These are phyloP conservation scores for Oxygymnocypris stewartii DNA, from an alignment of 2,113 vertebrate genomes.

Conservation along the genomic window DNA sequence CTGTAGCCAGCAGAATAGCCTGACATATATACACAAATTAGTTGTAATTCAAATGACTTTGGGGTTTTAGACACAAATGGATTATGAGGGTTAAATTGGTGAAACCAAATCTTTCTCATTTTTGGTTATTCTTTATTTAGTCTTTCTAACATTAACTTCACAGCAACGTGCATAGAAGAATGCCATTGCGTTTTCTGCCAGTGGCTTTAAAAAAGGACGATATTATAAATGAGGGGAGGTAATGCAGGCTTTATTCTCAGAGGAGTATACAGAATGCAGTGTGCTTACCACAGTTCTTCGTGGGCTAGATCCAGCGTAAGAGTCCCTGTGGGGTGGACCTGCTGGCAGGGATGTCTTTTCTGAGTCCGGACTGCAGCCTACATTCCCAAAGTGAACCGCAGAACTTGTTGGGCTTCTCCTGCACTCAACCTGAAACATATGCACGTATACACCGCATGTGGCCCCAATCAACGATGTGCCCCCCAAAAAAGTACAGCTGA, in stretches of 20 bases:
- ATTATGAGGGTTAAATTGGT: not conserved
- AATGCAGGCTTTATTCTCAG: conserved; percentile 39
- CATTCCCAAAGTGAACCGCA: conserved; percentile 12
- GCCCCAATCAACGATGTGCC: conserved; percentile 40
- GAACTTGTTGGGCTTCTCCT: conserved; percentile 30
- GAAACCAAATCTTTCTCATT: not conserved
- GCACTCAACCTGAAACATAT: conserved; percentile 48
- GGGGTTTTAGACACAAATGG: not conserved
- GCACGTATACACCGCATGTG: conserved; percentile 40
- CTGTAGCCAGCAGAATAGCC: not conserved
- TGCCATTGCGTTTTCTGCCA: conserved; percentile 20
- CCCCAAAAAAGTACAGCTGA: conserved; percentile 33
- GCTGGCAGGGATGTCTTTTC: conserved; percentile 53
- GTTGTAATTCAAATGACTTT: not conserved
- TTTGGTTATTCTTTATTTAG: not conserved
- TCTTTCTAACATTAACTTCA: not conserved
- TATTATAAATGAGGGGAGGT: conserved; percentile 52
- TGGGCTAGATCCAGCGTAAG: conserved; percentile 39
- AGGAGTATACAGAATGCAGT: conserved; percentile 39
- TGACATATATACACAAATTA: not conserved
- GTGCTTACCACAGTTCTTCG: conserved; percentile 31
- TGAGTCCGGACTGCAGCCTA: conserved; percentile 27
- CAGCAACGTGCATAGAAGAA: not conserved
- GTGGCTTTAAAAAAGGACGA: conserved; percentile 13
- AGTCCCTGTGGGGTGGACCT: conserved; percentile 48